Evolutionary conservation across 37 sponge, comb jelly and placozoan genomes (phyloP), one percentile per base, ranked within the genome.

Genomic region (Axinella damicornis): DNA sequence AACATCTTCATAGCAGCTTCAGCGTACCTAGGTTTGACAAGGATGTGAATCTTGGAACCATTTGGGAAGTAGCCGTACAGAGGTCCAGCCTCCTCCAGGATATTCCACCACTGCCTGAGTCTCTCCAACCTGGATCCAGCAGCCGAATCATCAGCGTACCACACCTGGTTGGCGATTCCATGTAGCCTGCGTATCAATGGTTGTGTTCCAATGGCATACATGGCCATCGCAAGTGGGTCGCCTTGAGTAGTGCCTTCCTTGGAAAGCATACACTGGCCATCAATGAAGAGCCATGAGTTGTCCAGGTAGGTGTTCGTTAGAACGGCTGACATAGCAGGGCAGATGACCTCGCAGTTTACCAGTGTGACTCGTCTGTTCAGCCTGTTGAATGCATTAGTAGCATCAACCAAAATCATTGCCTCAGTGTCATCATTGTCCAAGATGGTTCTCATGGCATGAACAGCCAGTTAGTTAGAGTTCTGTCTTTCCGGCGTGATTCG

Each of bases 191-290:
- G 62, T n/a, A 76, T 76, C 59, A 76, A 35, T 13, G 77, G 60
- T 59, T 59, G 62, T 15, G 77, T 76, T 59, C 77, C 77, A 58
- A 76, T 76, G n/a, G 77, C 60, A 56, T 76, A 76, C 77, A 76
- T 76, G 37, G 73, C 73, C 41, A 71, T 71, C 41, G 73, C 73
- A 11, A 71, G n/a, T n/a, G n/a, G n/a, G n/a, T n/a, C n/a, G n/a
- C n/a, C n/a, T n/a, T n/a, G n/a, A n/a, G n/a, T n/a, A 22, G 46
- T 19, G 36, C 69, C 12, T 31, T 69, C 27, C 35, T 31, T 69
- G 2, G 33, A 28, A 34, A 31, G 33, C 35, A 69, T 69, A 11
- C 69, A 69, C 38, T 69, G 5, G 15, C 57, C 57, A 56, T 56
- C 57, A 18, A 18, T 18, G 18, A 56, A 56, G 57, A 56, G 57